These are phyloP conservation scores for Tyria jacobaeae DNA, from an alignment of 2,888 invertebrate genomes.

Conservation along the genomic window DNA sequence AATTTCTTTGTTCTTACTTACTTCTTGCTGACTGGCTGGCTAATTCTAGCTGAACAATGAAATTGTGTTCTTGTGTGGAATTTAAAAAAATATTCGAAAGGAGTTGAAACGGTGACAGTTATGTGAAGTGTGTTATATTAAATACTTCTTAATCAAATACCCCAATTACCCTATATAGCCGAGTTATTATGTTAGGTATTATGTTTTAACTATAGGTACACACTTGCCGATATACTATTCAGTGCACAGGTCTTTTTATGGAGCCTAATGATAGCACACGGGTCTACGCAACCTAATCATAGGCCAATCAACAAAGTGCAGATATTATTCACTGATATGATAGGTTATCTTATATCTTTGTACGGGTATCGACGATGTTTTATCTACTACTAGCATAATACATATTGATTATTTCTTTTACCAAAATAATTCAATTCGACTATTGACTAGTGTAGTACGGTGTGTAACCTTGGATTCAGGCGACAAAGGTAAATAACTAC, in stretches of 20 bases:
- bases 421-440: too few relatives aligned
- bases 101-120: neutral
- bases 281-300: constrained; percentile 18
- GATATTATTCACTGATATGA: constrained; percentile 37
- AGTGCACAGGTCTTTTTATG: neutral
- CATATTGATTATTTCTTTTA: neutral
- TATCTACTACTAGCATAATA: constrained; percentile 13
- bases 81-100: neutral
- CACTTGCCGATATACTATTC: neutral
- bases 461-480: constrained; percentile 42
- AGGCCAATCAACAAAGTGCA: constrained; percentile 30
- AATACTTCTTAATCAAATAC: neutral
- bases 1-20: neutral
- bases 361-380: constrained; percentile 22
- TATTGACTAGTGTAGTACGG: constrained; percentile 20
- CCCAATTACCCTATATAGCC: neutral
- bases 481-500: constrained; percentile 44
- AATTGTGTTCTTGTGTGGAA: neutral
- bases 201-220: neutral
- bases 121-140: too few relatives aligned
- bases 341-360: constrained; percentile 52
- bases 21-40: too few relatives aligned
- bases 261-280: neutral
- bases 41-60: neutral
- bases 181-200: neutral